These are phyloP conservation scores for Halyomorpha halys DNA, from an alignment of 1,140 invertebrate genomes.

Conservation along the genomic window DNA sequence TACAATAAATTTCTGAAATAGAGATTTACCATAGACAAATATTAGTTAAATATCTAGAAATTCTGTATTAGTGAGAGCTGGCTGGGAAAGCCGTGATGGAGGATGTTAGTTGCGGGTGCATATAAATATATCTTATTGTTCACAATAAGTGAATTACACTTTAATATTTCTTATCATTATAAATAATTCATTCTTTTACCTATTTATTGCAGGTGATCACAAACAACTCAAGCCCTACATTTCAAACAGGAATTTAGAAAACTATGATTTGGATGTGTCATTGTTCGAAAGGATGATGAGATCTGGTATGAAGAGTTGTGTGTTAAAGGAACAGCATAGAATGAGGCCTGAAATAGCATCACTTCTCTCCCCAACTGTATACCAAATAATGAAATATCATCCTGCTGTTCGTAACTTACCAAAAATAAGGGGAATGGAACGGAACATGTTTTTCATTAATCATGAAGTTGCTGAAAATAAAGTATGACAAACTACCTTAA, in stretches of 20 bases:
- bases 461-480: slow-evolving; percentile 38
- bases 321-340: slow-evolving; percentile 48
- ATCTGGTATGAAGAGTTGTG: slow-evolving; percentile 44
- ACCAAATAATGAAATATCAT: slow-evolving; percentile 45
- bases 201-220: slow-evolving; percentile 51
- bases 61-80: too few species aligned
- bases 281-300: slow-evolving; percentile 46
- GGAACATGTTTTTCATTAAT: neutral
- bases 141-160: too few species aligned
- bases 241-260: slow-evolving; percentile 44
- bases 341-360: slow-evolving; percentile 52
- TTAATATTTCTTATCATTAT: too few species aligned
- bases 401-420: neutral
- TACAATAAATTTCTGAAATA: too few species aligned
- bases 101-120: too few species aligned
- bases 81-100: too few species aligned
- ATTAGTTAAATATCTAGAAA: too few species aligned
- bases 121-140: too few species aligned
- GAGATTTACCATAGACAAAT: too few species aligned
- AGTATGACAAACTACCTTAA: slow-evolving; percentile 22
- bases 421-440: neutral
- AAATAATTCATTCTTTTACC: too few species aligned
- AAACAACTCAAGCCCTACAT: slow-evolving; percentile 58
- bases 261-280: slow-evolving; percentile 47
- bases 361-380: slow-evolving; percentile 48